Evolutionary conservation across 2,797 vertebrate genomes (phyloP).

Genomic region (Scyliorhinus canicula): DNA sequence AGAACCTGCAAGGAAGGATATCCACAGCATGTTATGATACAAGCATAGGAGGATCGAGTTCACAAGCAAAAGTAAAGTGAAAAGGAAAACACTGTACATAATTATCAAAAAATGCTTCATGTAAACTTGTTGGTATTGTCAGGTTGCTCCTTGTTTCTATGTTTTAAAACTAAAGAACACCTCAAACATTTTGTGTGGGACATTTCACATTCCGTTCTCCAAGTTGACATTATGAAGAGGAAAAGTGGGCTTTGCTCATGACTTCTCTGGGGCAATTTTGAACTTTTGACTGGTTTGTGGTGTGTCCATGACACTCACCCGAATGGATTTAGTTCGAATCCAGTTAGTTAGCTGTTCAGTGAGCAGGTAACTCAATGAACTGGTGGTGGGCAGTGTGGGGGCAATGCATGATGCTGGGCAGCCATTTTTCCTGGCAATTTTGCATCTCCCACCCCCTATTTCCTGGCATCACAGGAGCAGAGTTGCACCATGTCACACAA

Average conservation of each 20-base stretch:
- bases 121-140: background rate
- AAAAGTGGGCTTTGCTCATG: background rate
- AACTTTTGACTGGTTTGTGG: background rate
- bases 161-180: background rate
- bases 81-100: background rate
- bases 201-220: background rate
- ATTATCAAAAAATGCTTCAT: background rate
- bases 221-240: background rate
- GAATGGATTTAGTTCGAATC: background rate
- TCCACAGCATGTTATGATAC: background rate
- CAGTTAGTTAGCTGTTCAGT: background rate
- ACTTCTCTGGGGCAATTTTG: background rate
- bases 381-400: background rate
- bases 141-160: background rate
- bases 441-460: background rate
- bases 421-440: background rate
- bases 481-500: background rate
- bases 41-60: background rate
- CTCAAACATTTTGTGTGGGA: background rate
- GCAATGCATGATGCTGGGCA: background rate
- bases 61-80: background rate
- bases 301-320: background rate
- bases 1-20: conserved; percentile 63
- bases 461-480: background rate
- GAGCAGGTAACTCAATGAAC: background rate